Percentiles rank a stretch among this genome's conserved stretches.
Conservation (phyloP, 2,888 invertebrate genomes). For the Tortrix viridana region DNA sequence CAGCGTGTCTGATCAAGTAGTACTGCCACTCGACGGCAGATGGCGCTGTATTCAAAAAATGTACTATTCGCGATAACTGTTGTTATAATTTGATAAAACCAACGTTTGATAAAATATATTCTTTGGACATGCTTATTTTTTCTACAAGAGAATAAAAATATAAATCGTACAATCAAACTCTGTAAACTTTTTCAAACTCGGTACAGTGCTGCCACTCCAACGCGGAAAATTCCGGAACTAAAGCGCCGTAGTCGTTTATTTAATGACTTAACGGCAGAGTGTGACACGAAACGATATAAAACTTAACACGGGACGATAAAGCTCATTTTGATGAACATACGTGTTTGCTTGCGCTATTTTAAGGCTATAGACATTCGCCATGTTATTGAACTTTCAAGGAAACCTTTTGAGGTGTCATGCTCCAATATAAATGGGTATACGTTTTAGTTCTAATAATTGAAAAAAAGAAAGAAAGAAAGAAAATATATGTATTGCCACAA, state of each 20-base stretch:
- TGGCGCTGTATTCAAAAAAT: conserved; percentile 58
- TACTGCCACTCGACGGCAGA: conserved; percentile 72
- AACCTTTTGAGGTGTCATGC: no score
- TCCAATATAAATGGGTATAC: no score
- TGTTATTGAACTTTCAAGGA: neutral
- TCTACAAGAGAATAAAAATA: no score
- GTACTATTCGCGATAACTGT: no score
- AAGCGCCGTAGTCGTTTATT: conserved; percentile 45
- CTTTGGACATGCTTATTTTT: no score
- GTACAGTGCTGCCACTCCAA: conserved; percentile 59
- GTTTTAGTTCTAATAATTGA: no score
- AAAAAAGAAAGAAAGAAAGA: no score
- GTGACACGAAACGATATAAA: conserved; percentile 61
- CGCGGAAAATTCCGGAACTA: conserved; percentile 65
- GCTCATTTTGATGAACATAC: conserved; percentile 52
- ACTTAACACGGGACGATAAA: conserved; percentile 58
- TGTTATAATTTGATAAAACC: no score
- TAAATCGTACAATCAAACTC: neutral
- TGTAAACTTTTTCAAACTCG: neutral
- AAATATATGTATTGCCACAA: no score
- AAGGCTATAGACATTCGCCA: neutral
- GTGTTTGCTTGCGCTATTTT: conserved; percentile 48
- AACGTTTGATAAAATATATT: no score
- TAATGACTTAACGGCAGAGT: conserved; percentile 48
- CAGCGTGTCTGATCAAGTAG: conserved; percentile 42